Conservation (phyloP, 2,113 vertebrate species). For the Mixornis gularis region DNA sequence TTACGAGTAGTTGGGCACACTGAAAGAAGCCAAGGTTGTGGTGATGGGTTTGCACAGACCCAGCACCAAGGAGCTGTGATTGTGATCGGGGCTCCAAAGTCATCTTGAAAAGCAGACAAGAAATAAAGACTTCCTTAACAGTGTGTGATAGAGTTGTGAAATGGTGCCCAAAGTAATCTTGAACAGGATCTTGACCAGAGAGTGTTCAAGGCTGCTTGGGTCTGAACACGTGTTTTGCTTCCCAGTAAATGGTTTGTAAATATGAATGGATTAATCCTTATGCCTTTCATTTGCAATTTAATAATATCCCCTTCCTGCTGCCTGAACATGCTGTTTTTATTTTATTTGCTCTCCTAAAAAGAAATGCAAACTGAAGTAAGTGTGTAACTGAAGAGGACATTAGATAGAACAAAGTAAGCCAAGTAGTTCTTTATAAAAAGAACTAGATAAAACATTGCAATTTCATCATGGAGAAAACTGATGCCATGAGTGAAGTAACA, state of each 20-base stretch:
- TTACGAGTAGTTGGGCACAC: slow-evolving; percentile 39
- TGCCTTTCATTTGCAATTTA: not conserved
- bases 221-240: not conserved
- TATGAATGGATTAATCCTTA: not conserved
- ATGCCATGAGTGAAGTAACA: not conserved
- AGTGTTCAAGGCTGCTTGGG: not conserved
- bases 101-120: not conserved
- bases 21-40: slow-evolving; percentile 9
- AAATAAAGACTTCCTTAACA: not conserved
- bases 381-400: not conserved
- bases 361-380: not conserved
- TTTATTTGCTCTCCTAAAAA: not conserved
- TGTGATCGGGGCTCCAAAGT: not conserved
- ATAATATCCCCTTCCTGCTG: not conserved
- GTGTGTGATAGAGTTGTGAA: not conserved
- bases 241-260: not conserved
- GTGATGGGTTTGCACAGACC: not conserved
- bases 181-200: not conserved
- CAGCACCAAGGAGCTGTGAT: not conserved
- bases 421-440: not conserved
- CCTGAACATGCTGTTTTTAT: not conserved
- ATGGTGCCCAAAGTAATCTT: not conserved
- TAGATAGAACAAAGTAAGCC: not conserved
- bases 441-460: not conserved
- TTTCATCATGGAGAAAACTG: not conserved